Conservation (phyloP, 1,140 invertebrate genomes). For the Bombus waltoni region DNA sequence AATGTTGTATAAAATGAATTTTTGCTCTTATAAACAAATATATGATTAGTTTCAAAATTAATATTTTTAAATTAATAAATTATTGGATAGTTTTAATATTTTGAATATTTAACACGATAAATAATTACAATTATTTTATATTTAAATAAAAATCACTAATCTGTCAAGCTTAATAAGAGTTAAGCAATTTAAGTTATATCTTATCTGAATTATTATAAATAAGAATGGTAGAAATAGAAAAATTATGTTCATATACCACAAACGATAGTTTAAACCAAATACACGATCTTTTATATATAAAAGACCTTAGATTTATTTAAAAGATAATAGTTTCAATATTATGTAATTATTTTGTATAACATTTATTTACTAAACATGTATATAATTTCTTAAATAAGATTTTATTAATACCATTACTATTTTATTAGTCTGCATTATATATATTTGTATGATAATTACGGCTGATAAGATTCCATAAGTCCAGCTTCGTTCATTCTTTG, state of each 20-base stretch:
- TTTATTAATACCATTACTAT: slow-evolving; percentile 36
- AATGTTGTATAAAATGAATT: not conserved
- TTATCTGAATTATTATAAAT: not conserved
- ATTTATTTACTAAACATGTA: slow-evolving; percentile 49
- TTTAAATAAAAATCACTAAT: no score
- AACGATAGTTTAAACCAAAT: not conserved
- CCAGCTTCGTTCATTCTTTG: slow-evolving; percentile 81
- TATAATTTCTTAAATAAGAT: slow-evolving; percentile 41
- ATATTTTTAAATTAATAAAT: not conserved
- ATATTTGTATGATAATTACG: slow-evolving; percentile 19
- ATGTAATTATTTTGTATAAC: slow-evolving; percentile 25
- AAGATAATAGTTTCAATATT: slow-evolving; percentile 25
- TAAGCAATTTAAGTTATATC: slow-evolving; percentile 3
- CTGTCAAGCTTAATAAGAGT: no score
- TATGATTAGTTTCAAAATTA: not conserved
- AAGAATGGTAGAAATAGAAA: not conserved
- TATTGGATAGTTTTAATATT: not conserved
- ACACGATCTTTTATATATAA: slow-evolving; percentile 7
- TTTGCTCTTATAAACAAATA: not conserved
- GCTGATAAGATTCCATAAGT: slow-evolving; percentile 76
- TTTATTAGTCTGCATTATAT: slow-evolving; percentile 40
- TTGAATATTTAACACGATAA: not conserved
- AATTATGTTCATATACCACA: not conserved
- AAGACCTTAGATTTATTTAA: slow-evolving; percentile 7
- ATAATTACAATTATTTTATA: no score